Conservation (phyloP, 2,888 invertebrate species). For the Stenolophus ochropezus region DNA sequence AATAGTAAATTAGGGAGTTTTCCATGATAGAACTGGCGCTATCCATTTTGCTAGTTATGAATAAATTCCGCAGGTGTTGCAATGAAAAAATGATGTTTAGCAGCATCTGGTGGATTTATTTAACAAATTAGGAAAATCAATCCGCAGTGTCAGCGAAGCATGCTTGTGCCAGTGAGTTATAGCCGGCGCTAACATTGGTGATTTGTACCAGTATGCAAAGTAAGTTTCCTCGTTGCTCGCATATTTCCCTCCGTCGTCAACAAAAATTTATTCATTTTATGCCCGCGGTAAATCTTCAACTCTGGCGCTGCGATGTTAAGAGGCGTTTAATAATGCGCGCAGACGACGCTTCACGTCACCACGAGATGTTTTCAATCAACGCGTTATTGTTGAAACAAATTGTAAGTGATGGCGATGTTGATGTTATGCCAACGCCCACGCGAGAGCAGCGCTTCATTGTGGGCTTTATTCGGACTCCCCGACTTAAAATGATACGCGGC, state of each 20-base stretch:
- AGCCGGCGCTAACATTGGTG: conserved; percentile 27
- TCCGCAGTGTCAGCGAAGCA: conserved; percentile 61
- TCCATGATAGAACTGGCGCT: no score
- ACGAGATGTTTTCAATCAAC: conserved; percentile 38
- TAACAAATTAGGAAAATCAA: conserved; percentile 67
- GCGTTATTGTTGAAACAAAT: conserved; percentile 39
- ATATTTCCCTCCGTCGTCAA: conserved; percentile 42
- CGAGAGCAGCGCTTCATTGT: background rate
- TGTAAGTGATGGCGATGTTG: conserved; percentile 15
- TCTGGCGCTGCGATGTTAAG: conserved; percentile 21
- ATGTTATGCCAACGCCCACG: background rate
- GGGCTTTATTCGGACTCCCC: background rate
- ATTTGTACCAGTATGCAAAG: conserved; percentile 55
- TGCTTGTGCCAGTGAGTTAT: conserved; percentile 35
- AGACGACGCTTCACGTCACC: background rate
- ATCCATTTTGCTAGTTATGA: no score
- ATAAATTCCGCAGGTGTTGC: background rate
- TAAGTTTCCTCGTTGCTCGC: conserved; percentile 48
- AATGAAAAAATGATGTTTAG: background rate
- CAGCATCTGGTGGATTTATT: conserved; percentile 62
- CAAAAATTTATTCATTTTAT: conserved; percentile 53
- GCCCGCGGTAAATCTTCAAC: conserved; percentile 42
- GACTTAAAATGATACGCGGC: background rate
- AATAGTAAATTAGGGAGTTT: no score
- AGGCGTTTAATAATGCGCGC: conserved; percentile 44